Percentiles rank a stretch among this genome's conserved stretches.
Evolutionary conservation across 2,113 vertebrate species (phyloP).

Genomic region (Mustelus asterias): DNA sequence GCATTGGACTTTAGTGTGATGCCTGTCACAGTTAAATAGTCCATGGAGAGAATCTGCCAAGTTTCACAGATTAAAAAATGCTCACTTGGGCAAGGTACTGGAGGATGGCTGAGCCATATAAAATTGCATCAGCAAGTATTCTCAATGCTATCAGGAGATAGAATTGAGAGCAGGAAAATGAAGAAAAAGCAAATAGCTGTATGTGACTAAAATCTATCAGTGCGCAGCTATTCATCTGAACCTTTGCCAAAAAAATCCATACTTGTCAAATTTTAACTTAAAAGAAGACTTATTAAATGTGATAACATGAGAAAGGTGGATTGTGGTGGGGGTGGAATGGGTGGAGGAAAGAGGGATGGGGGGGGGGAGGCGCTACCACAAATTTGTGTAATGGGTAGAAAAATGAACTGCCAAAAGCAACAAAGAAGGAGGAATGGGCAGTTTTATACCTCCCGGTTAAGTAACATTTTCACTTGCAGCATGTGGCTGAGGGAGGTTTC

Average conservation of each 20-base stretch:
- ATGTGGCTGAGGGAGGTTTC: neutral
- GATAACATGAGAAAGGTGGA: neutral
- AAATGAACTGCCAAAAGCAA: neutral
- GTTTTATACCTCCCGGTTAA: neutral
- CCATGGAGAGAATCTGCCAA: neutral
- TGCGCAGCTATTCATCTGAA: neutral
- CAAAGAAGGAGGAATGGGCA: neutral
- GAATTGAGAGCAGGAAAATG: neutral
- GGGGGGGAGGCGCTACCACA: neutral
- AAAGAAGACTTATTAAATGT: neutral
- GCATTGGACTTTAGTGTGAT: neutral
- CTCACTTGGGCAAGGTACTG: neutral
- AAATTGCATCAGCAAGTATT: neutral
- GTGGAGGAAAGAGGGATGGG: too few species aligned
- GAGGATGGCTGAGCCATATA: neutral
- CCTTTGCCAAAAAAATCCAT: neutral
- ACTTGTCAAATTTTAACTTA: neutral
- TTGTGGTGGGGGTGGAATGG: too few species aligned
- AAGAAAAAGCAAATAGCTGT: neutral
- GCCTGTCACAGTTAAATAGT: neutral
- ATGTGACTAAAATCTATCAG: neutral
- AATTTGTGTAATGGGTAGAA: neutral
- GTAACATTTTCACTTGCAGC: neutral
- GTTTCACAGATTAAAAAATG: neutral
- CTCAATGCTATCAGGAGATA: neutral